Conservation (phyloP, 1,140 invertebrate genomes). For the Trissolcus basalis region DNA sequence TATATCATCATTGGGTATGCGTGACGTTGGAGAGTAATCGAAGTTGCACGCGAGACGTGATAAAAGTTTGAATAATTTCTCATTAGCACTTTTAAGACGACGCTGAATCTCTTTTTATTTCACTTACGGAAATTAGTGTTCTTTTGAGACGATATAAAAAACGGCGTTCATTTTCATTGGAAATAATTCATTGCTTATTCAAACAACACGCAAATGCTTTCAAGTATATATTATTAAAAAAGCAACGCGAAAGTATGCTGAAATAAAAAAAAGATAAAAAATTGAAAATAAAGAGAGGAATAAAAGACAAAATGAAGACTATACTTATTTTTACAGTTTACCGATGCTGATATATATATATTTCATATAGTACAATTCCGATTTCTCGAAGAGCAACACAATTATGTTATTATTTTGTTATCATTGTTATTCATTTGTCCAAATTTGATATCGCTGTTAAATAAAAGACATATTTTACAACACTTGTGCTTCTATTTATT, state of each 20-base stretch:
- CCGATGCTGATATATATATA: constrained; percentile 16
- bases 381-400: constrained; percentile 30
- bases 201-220: constrained; percentile 56
- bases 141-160: constrained; percentile 43
- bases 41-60: constrained; percentile 41
- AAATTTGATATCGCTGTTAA: constrained; percentile 56
- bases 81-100: constrained; percentile 47
- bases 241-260: constrained; percentile 31
- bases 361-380: constrained; percentile 32
- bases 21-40: constrained; percentile 48
- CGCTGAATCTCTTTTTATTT: constrained; percentile 49
- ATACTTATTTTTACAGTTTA: constrained; percentile 50
- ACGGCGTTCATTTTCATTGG: constrained; percentile 36
- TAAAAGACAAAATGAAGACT: not conserved
- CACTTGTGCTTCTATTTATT: constrained; percentile 24
- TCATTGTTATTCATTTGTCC: constrained; percentile 51
- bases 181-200: constrained; percentile 47
- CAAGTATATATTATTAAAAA: constrained; percentile 45
- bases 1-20: constrained; percentile 33
- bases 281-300: too few species aligned
- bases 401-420: constrained; percentile 54
- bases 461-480: constrained; percentile 56
- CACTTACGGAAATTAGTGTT: constrained; percentile 53
- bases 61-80: constrained; percentile 57
- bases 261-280: constrained; percentile 21